These are phyloP conservation scores for Urosaurus nigricauda DNA, from an alignment of 2,797 vertebrate genomes.

Conservation along the genomic window DNA sequence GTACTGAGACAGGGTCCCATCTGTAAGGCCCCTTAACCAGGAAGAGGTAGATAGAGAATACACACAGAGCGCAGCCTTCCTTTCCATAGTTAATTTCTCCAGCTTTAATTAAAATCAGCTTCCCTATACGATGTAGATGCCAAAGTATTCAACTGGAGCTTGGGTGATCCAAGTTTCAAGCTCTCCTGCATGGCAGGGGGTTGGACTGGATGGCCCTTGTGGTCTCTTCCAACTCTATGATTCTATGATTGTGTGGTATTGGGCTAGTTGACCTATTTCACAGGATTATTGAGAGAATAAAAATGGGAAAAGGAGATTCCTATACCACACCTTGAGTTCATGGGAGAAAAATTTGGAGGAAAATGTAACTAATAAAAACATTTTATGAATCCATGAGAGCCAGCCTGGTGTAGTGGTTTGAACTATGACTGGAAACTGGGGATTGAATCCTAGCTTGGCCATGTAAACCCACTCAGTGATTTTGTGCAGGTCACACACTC, in stretches of 20 bases:
- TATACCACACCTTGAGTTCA: no score
- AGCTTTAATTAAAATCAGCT: background rate
- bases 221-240: no score
- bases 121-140: background rate
- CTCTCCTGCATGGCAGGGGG: no score
- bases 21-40: background rate
- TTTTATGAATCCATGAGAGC: background rate
- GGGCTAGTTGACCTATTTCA: background rate
- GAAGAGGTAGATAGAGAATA: no score
- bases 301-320: no score
- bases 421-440: no score
- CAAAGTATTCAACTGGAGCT: background rate
- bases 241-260: background rate
- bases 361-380: background rate
- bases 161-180: background rate
- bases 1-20: background rate
- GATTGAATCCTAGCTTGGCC: no score
- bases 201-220: no score
- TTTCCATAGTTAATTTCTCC: background rate
- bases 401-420: no score
- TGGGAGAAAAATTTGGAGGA: background rate
- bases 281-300: background rate
- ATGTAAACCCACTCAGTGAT: no score
- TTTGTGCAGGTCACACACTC: no score
- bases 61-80: background rate